Base-by-base conservation (phyloP, 2,797 vertebrate genomes). In the Myotis myotis region DNA sequence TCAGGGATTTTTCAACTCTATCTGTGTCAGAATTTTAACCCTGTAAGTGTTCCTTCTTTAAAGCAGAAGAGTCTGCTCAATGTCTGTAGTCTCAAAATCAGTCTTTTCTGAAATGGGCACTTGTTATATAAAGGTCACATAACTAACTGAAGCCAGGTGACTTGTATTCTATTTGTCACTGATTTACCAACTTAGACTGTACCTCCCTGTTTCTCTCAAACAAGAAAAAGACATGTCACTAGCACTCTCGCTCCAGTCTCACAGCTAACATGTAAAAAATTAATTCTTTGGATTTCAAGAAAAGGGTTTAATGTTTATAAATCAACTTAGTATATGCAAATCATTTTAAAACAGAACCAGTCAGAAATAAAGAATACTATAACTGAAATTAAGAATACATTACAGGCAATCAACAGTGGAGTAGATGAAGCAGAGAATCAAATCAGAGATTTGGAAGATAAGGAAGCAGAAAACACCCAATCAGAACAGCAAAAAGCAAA, bases 91-190 rank as follows among this genome's bases (percentile, higher is more conserved):
- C 79, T 94, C 82, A 91, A 93, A 94, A 49, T 68, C 82, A 62
- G 28, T 70, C 41, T 79, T 93, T 93, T 89, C 82, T 87, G 71
- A 95, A 94, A 91, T 1, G 30, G 68, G 47, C 23, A 60, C 72
- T 93, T 93, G 16, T 62, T 94, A 88, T 92, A 49, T 25, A 93
- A 95, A 95, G 87, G 87, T 87, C 83, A 82, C 75, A 60, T 76
- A 96, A 87, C 75, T 92, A 89, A 96, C 41, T 5, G 44, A 95
- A 89, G 78, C 81, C 96, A 94, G 51, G 17, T 78, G 47, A 85
- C n/a, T 62, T 0, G 15, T 66, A 60, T 57, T 80, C 75, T 86
- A 57, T 87, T 64, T 90, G 87, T 76, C 96, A 94, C 80, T 88
- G 62, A 90, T 38, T 57, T 49, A 72, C n/a, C 91, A 74, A 72